Percentiles rank a stretch among this genome's conserved stretches.
Evolutionary conservation across 2,113 vertebrate genomes (phyloP).

Genomic region (Leptocoma aspasia): DNA sequence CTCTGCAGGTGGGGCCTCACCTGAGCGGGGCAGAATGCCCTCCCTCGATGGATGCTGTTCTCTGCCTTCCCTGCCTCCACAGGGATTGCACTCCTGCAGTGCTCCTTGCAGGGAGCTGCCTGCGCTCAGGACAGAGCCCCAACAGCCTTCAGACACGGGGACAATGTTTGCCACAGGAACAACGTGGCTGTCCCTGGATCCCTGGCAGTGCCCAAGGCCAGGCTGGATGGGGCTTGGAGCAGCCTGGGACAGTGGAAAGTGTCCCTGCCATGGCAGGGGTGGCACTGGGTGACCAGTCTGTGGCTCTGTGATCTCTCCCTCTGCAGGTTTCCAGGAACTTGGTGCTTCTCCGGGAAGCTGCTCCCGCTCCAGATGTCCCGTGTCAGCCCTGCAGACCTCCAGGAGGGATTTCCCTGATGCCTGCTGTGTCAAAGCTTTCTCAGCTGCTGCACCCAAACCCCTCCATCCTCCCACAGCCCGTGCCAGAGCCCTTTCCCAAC

Average conservation of each 20-base stretch:
- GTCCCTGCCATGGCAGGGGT: background rate
- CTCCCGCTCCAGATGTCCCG: slow-evolving; percentile 1
- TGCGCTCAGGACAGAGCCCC: background rate
- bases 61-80: background rate
- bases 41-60: background rate
- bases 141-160: background rate
- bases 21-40: background rate
- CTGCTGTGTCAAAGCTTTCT: slow-evolving; percentile 45
- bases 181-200: background rate
- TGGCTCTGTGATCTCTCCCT: background rate
- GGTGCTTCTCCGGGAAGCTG: background rate
- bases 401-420: background rate
- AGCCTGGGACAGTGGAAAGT: background rate
- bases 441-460: slow-evolving; percentile 11
- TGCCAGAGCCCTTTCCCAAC: background rate
- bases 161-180: background rate
- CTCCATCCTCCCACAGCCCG: background rate
- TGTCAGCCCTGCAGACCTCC: slow-evolving; percentile 17
- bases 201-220: background rate
- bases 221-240: background rate
- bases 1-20: background rate
- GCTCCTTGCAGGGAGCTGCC: background rate
- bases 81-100: background rate
- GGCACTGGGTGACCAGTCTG: background rate
- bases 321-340: background rate